Base-by-base conservation (phyloP, 1,140 invertebrate species). In the Sitobion miscanthi region DNA sequence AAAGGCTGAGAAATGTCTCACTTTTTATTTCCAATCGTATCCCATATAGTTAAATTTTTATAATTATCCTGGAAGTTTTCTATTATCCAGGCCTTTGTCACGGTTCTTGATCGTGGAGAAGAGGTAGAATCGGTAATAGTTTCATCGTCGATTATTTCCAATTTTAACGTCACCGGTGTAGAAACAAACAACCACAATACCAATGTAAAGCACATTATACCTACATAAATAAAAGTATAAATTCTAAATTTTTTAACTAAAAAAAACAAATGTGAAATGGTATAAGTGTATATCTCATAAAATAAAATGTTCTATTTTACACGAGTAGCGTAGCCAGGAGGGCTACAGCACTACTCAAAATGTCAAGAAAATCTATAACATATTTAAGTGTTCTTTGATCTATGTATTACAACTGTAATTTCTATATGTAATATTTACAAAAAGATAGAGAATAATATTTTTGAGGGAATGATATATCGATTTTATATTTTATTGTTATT, bases 181-280 rank as follows among this genome's bases (percentile, higher is more conserved):
- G 62, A 30, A 4, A 91, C 20, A 47, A 91, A 30, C 47, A 91
- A n/a, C 90, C 90, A 91, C 20, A 91, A 91, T 47, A 91, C 23
- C 38, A 91, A 6, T 83, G 82, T 83, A 42, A 42, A 49, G 1
- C 38, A 47, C 42, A 47, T 69, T 69, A 91, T 49, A 38, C 23
- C 89, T 90, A 25, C 30, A 69, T 69, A 17, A n/a, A 69, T n/a
- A n/a, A n/a, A 69, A 69, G 30, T 6, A 69, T 69, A 69, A 17
- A 69, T n/a, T 5, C 11, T 17, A 69, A 69, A 69, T 4, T n/a
- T 69, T 69, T 69, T 17, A 0, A 69, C 30, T n/a, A n/a, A 17
- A 69, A 69, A 30, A 25, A 69, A 69, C n/a, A n/a, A 69, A n/a
- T 69, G 30, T n/a, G 11, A 23, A 69, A 69, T 4, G 62, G 11